phyloP scores from a whole-genome alignment of 2,797 vertebrate species.

The Florisuga fusca region DNA sequence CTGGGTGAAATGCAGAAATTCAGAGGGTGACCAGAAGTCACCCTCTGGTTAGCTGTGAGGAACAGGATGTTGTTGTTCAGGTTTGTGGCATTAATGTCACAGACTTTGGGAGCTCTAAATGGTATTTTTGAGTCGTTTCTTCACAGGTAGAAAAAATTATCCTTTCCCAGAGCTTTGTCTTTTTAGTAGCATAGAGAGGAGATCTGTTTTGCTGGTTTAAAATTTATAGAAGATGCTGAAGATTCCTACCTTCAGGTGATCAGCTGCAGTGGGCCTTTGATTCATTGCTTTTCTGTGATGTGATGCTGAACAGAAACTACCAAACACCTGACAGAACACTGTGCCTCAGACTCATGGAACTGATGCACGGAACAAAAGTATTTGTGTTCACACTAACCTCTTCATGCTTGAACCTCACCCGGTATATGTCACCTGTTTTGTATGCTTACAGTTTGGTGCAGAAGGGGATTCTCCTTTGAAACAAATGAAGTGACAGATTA shows the following conservation, averaged over 20 bases:
- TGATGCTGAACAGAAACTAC: background rate
- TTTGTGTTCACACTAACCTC: constrained; percentile 3
- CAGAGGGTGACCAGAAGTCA: background rate
- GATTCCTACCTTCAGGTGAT: background rate
- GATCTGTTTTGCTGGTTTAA: background rate
- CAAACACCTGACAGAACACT: background rate
- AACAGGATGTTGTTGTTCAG: background rate
- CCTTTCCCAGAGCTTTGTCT: background rate
- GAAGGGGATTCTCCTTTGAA: constrained; percentile 53
- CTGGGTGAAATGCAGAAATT: too few species aligned
- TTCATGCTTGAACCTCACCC: background rate
- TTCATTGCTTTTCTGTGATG: background rate
- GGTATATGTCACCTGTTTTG: constrained; percentile 6
- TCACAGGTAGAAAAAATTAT: background rate
- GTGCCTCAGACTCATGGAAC: background rate
- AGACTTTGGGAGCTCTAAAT: background rate
- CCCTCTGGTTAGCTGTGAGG: background rate
- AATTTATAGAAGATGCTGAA: background rate
- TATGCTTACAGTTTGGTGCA: constrained; percentile 34
- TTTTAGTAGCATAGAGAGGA: background rate
- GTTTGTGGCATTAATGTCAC: background rate
- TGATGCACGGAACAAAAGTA: background rate
- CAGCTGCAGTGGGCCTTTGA: background rate
- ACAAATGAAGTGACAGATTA: constrained; percentile 63
- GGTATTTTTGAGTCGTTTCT: background rate